Base-by-base conservation (phyloP, 2,797 vertebrate species). In the Sciurus carolinensis region DNA sequence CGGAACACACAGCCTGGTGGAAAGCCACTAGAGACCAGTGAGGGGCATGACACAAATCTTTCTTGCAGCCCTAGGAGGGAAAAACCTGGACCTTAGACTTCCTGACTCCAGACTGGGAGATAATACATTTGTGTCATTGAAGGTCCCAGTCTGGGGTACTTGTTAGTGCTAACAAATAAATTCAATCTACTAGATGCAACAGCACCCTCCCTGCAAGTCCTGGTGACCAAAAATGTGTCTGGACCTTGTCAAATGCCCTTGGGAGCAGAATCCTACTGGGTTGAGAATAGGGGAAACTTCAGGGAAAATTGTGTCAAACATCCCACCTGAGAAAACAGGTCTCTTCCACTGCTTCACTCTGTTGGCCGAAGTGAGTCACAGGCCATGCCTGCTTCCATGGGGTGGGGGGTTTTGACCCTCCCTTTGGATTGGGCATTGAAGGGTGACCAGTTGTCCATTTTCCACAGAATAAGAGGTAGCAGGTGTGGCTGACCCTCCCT, bases 331-430 rank as follows among this genome's bases (percentile, higher is more conserved):
- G 50, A 4, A 47, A 28, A 28, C 20, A 1, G 36, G 30, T 22
- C 52, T 26, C 0, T 3, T 17, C 52, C 18, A 3, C 42, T 54
- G 3, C 52, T 54, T 73, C 67, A 18, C 39, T 50, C 8, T 24
- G 6, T 9, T 15, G 75, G 33, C 54, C 42, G 4, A 50, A 72
- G 36, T 33, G 52, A 73, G 84, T 39, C 26, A 9, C 47, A 20
- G 0, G 24, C 28, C 47, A 44, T 3, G 5, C 22, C 30, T 4
- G 11, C 30, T 17, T 44, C 30, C 39, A 1, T 20, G 28, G 44
- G 28, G 22, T 20, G 12, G 26, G 22, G 8, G 17, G 18, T 20
- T 1, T 0, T 36, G 5, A 14, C 62, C 14, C 15, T 69, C 24
- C 47, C 36, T 1, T 2, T 5, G 36, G 4, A 28, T 1, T 0